Conservation (phyloP, 1,140 invertebrate species). For the Drosophila yakuba region DNA sequence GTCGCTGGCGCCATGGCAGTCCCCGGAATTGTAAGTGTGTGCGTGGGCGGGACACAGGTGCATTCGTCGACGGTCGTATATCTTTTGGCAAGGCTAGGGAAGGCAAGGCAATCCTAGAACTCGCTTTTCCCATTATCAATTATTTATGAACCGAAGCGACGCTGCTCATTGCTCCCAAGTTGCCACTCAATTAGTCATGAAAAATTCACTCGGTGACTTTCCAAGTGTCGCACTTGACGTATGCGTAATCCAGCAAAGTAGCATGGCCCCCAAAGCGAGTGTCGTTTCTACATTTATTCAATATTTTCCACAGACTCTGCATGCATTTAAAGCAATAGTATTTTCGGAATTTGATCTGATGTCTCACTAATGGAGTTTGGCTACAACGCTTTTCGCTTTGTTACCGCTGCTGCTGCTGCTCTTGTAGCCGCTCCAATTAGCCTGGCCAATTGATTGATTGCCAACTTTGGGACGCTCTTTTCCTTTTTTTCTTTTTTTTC, state of each 20-base stretch:
- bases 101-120: constrained; percentile 7
- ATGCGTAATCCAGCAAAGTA: constrained; percentile 26
- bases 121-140: constrained; percentile 66
- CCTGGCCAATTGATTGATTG: constrained; percentile 76
- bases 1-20: constrained; percentile 35
- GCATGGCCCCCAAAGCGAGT: background rate
- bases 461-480: constrained; percentile 48
- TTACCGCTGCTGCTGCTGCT: constrained; percentile 10
- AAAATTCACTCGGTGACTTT: constrained; percentile 68
- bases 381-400: constrained; percentile 3
- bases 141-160: constrained; percentile 67
- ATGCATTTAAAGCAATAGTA: constrained; percentile 12
- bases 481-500: background rate
- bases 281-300: constrained; percentile 19
- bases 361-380: constrained; percentile 20
- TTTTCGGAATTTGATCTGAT: constrained; percentile 2
- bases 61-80: constrained; percentile 12
- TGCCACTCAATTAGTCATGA: constrained; percentile 79
- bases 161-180: constrained; percentile 70
- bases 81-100: background rate
- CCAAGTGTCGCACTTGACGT: constrained; percentile 47
- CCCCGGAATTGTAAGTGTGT: background rate
- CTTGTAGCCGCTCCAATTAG: constrained; percentile 60
- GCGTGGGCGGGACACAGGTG: constrained; percentile 46
- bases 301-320: constrained; percentile 14